Conservation (phyloP, 2,888 invertebrate genomes). For the Drosophila hamatofila region DNA sequence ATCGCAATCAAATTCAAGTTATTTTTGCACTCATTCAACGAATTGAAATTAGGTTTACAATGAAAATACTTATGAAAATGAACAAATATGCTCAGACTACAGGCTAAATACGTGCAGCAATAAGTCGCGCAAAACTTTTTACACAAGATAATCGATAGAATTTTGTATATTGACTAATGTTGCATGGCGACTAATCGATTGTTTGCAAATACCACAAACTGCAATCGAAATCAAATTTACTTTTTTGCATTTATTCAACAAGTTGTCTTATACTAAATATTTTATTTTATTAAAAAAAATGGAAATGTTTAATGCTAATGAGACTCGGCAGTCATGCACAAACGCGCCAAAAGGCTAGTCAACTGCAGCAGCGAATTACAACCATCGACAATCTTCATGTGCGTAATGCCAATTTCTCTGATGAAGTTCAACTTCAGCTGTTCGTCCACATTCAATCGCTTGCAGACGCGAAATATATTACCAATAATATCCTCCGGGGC, state of each 20-base stretch:
- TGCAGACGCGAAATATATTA: conserved; percentile 97
- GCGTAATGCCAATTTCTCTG: conserved; percentile 95
- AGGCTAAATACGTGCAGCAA: background rate
- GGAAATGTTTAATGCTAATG: conserved; percentile 36
- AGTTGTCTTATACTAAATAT: conserved; percentile 15
- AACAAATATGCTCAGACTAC: background rate
- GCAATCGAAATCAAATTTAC: conserved; percentile 27
- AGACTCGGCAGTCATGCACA: conserved; percentile 87
- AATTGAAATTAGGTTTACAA: background rate
- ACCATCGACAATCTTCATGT: conserved; percentile 96
- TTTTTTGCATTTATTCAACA: conserved; percentile 34
- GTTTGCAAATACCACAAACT: too few relatives aligned
- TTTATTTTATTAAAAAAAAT: background rate
- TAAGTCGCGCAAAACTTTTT: background rate
- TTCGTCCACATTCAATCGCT: conserved; percentile 93
- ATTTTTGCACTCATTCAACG: conserved; percentile 21
- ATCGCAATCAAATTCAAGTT: conserved; percentile 19
- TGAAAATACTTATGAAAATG: too few relatives aligned
- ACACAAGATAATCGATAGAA: background rate
- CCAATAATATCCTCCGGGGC: conserved; percentile 98
- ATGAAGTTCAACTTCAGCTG: conserved; percentile 93
- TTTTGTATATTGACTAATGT: too few relatives aligned
- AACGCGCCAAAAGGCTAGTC: conserved; percentile 93
- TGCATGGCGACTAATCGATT: background rate
- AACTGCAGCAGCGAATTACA: conserved; percentile 94